phyloP scores from a whole-genome alignment of 2,888 invertebrate species.

The Nasonia oneida region DNA sequence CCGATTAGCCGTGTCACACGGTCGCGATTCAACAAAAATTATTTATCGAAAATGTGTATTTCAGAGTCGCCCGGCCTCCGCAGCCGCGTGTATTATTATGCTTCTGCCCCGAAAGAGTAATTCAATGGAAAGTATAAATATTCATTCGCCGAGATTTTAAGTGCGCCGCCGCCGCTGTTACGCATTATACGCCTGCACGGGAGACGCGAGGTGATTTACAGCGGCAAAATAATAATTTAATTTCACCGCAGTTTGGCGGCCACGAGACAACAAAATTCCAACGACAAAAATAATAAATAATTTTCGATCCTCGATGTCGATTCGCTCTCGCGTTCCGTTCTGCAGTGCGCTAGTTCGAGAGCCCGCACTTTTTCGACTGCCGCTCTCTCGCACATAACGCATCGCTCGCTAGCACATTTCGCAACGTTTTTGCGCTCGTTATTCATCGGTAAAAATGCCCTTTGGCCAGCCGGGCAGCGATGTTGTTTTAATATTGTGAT shows the following conservation, averaged over 20 bases:
- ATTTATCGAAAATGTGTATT: conserved; percentile 77
- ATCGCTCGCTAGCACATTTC: conserved; percentile 6
- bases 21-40: conserved; percentile 76
- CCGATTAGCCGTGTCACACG: conserved; percentile 74
- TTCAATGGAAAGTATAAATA: conserved; percentile 80
- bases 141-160: conserved; percentile 77
- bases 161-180: conserved; percentile 57
- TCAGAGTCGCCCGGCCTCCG: background rate
- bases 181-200: conserved; percentile 8
- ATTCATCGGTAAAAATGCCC: conserved; percentile 56
- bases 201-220: conserved; percentile 73
- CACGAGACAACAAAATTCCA: conserved; percentile 70
- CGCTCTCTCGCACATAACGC: background rate
- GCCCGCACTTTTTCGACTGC: background rate
- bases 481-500: conserved; percentile 58
- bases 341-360: background rate
- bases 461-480: conserved; percentile 16
- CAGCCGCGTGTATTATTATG: conserved; percentile 49
- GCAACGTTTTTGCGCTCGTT: conserved; percentile 51
- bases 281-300: conserved; percentile 79
- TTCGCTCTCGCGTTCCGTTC: conserved; percentile 62
- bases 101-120: conserved; percentile 74
- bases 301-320: conserved; percentile 70
- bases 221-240: conserved; percentile 79
- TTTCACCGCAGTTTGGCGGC: conserved; percentile 77